Base-by-base conservation (phyloP, 1,140 invertebrate species). In the Cataglyphis hispanica region DNA sequence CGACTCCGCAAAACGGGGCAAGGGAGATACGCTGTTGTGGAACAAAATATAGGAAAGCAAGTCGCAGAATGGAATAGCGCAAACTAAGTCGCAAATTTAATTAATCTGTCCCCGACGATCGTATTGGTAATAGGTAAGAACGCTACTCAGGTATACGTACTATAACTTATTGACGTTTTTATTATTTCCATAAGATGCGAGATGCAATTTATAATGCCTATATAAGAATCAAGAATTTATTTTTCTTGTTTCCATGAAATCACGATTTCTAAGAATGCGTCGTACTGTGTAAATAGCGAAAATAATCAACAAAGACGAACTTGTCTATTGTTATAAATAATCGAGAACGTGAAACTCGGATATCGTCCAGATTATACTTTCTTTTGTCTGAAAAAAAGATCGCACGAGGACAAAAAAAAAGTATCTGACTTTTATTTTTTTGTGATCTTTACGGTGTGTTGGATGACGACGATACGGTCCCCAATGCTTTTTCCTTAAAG, bases 391-490 rank as follows among this genome's bases (percentile, higher is more conserved):
- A 61, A 78, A 40, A 40, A 11, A 43, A 56, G 53, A 69, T 22
- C 25, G 31, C 19, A 8, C n/a, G 34, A 0, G 1, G 31, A 40
- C 56, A 86, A 89, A 89, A 83, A 83, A 43, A 43, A 43, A 56
- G 60, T 19, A 27, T 78, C 13, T 4, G 74, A 92, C 89, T 91
- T 87, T 89, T 75, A 81, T 84, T 90, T 90, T 92, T 92, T 93
- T 93, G 91, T 87, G 89, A 80, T 81, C 84, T 67, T 50, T 69
- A 87, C 80, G 56, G 10, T 83, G 70, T 40, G 83, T 78, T 80
- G 46, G 74, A 43, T 43, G 46, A 22, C 64, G 19, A 84, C 58
- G 88, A 25, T 5, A 40, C 11, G 40, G 5, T 19, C n/a, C 25
- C 13, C 25, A 1, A 25, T 10, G 85, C 64, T 69, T 72, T 81